These are phyloP conservation scores for Nannoperca obscura DNA, from an alignment of 2,797 vertebrate genomes.

Conservation along the genomic window DNA sequence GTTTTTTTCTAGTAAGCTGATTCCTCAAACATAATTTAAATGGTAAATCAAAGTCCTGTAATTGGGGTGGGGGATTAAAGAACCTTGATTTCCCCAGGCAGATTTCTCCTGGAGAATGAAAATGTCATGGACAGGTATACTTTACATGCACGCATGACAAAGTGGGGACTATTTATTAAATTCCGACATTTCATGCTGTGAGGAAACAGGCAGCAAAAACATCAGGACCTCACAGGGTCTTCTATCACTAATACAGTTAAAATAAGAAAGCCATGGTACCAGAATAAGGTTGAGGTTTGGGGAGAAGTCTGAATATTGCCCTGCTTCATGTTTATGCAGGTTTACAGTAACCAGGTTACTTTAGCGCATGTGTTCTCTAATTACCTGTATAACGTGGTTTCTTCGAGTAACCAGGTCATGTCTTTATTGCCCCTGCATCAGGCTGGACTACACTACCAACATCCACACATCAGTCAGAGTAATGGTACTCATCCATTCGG, in stretches of 20 bases:
- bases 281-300: neutral
- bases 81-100: neutral
- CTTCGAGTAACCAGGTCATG: neutral
- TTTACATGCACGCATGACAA: neutral
- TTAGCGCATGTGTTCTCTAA: neutral
- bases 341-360: neutral
- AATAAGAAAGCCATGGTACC: neutral
- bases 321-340: neutral
- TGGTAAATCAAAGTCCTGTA: neutral
- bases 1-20: neutral
- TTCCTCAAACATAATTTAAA: neutral
- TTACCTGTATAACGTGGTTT: neutral
- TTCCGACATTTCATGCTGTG: too few relatives aligned
- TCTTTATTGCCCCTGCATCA: neutral
- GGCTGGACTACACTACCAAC: neutral
- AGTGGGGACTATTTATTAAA: neutral
- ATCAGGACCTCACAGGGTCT: neutral
- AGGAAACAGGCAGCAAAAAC: neutral
- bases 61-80: neutral
- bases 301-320: neutral
- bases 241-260: neutral
- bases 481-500: neutral
- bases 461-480: neutral
- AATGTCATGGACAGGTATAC: neutral
- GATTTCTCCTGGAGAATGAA: conserved; percentile 1